Evolutionary conservation across 2,888 invertebrate species (phyloP).

Genomic region (Agriotes lineatus): DNA sequence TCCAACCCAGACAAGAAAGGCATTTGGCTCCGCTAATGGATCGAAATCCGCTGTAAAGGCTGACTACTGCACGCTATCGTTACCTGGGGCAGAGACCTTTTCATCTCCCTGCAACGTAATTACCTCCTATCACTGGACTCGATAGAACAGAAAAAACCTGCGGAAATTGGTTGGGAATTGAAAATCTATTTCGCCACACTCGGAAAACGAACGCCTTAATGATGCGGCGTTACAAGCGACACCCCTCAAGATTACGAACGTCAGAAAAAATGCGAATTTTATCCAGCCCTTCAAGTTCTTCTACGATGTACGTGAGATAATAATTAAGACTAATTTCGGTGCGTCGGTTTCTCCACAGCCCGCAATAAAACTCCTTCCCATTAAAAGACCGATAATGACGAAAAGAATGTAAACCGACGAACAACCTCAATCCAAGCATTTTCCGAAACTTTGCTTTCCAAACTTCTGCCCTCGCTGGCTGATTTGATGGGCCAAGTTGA

Average conservation of each 20-base stretch:
- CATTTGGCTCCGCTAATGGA: slow-evolving; percentile 29
- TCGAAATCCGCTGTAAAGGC: slow-evolving; percentile 27
- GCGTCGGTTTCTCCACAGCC: no score
- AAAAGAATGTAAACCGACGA: neutral
- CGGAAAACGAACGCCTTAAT: neutral
- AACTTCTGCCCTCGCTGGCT: slow-evolving; percentile 1
- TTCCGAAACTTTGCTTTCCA: slow-evolving; percentile 14
- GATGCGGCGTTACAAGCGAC: neutral
- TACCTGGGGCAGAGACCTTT: slow-evolving; percentile 30
- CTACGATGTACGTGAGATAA: no score
- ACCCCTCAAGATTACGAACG: no score
- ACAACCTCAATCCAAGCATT: neutral
- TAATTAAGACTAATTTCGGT: no score
- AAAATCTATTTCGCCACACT: slow-evolving; percentile 9
- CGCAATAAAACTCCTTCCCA: no score
- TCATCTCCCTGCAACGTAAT: slow-evolving; percentile 27
- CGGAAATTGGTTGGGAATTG: slow-evolving; percentile 17
- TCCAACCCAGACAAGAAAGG: slow-evolving; percentile 20
- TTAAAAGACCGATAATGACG: neutral
- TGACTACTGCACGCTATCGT: slow-evolving; percentile 17
- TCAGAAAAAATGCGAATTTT: no score
- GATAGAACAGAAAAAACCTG: slow-evolving; percentile 29
- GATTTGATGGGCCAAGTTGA: neutral
- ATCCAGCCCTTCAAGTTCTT: no score
- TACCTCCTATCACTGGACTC: slow-evolving; percentile 22